These are phyloP conservation scores for Axinella damicornis DNA, from an alignment of 37 sponge, comb jelly and placozoan genomes.

Conservation along the genomic window DNA sequence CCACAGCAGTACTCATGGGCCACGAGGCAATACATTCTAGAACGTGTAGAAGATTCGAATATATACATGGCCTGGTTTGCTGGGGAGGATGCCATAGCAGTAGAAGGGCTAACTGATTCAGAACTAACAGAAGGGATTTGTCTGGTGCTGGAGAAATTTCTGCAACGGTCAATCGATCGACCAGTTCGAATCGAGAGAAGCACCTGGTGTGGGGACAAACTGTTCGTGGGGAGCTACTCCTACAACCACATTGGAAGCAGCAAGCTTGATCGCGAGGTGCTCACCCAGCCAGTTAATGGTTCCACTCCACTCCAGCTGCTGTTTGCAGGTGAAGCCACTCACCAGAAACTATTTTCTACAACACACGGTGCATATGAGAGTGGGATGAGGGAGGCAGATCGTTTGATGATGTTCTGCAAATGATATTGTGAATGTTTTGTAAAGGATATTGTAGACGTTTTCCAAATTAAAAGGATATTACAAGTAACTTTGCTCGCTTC, in stretches of 20 bases:
- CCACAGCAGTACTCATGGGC: conserved; percentile 45
- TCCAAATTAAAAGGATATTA: too few species aligned
- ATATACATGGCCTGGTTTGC: conserved; percentile 40
- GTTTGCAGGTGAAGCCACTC: conserved; percentile 84
- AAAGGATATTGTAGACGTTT: too few species aligned
- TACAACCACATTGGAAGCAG: conserved; percentile 18
- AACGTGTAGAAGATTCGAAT: conserved; percentile 26
- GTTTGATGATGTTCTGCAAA: too few species aligned
- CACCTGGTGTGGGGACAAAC: conserved; percentile 31
- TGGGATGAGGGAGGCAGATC: conserved; percentile 67
- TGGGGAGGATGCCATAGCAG: conserved; percentile 14
- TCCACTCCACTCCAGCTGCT: conserved; percentile 56
- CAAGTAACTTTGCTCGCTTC: too few species aligned
- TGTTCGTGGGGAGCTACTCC: conserved; percentile 49
- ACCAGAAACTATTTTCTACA: conserved; percentile 32
- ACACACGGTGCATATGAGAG: conserved; percentile 68
- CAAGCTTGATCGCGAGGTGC: neutral
- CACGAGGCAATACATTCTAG: neutral
- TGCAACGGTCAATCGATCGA: conserved; percentile 16
- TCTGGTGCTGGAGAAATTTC: conserved; percentile 29
- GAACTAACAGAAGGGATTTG: conserved; percentile 21
- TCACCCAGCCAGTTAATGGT: conserved; percentile 46
- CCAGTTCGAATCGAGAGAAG: neutral
- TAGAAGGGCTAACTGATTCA: conserved; percentile 21
- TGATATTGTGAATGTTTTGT: too few species aligned